phyloP scores from a whole-genome alignment of 2,888 invertebrate genomes.

The Xylota segnis region DNA sequence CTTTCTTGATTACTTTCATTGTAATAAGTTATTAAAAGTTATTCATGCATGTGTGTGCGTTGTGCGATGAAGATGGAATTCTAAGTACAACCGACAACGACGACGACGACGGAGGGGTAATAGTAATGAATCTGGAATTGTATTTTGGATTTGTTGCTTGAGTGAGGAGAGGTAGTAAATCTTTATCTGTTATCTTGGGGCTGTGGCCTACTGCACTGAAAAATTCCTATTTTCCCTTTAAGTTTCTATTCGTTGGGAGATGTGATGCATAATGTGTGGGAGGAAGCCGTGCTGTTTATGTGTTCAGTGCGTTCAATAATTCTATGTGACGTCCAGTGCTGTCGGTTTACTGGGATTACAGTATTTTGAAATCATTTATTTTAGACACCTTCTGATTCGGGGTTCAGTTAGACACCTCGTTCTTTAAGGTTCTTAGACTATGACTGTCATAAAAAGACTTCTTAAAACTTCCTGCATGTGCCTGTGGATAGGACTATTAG shows the following conservation, averaged over 20 bases:
- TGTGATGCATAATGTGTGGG: conserved; percentile 29
- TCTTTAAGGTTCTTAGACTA: too few relatives aligned
- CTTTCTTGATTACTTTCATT: conserved; percentile 56
- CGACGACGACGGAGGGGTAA: conserved; percentile 13
- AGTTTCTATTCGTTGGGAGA: neutral
- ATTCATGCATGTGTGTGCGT: conserved; percentile 35
- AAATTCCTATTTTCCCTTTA: conserved; percentile 10
- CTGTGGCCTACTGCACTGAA: conserved; percentile 58
- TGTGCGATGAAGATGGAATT: conserved; percentile 25
- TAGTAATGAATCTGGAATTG: conserved; percentile 32
- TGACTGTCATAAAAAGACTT: too few relatives aligned
- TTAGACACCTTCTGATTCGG: too few relatives aligned
- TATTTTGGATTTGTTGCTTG: conserved; percentile 30
- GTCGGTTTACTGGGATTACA: too few relatives aligned
- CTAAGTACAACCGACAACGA: conserved; percentile 3
- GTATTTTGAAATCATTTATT: too few relatives aligned
- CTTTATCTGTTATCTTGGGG: conserved; percentile 13
- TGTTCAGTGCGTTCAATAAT: neutral
- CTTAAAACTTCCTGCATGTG: too few relatives aligned
- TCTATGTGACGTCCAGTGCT: too few relatives aligned
- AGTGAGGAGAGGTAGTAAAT: neutral
- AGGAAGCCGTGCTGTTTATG: conserved; percentile 6
- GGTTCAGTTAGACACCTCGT: too few relatives aligned
- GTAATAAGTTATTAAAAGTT: conserved; percentile 59
- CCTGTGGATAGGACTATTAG: too few relatives aligned